Conservation (phyloP, 2,888 invertebrate genomes). For the Brachyopa scutellaris region DNA sequence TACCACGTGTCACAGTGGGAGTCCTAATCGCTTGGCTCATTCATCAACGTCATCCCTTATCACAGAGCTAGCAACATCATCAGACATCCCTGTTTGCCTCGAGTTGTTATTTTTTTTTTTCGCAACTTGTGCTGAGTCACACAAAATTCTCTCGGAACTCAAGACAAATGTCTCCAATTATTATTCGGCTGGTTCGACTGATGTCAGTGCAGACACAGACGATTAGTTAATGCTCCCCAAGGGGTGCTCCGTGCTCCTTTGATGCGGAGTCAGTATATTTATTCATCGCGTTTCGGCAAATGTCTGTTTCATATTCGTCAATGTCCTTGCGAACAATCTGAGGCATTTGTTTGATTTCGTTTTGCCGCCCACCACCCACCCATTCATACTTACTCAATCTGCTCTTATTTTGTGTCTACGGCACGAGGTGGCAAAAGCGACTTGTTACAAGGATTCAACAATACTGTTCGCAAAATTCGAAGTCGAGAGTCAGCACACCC, state of each 20-base stretch:
- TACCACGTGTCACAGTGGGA: constrained; percentile 53
- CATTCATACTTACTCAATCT: background rate
- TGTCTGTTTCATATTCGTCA: constrained; percentile 70
- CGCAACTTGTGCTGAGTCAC: constrained; percentile 30
- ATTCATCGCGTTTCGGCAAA: constrained; percentile 60
- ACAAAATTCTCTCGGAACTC: constrained; percentile 12
- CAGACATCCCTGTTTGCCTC: constrained; percentile 12
- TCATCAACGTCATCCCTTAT: constrained; percentile 65
- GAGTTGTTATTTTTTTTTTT: too few relatives aligned
- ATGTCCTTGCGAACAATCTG: constrained; percentile 62
- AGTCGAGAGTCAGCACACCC: constrained; percentile 12
- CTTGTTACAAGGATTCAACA: constrained; percentile 45
- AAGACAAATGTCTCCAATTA: constrained; percentile 69
- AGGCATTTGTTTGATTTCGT: constrained; percentile 63
- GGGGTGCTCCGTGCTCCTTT: constrained; percentile 1
- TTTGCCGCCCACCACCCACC: background rate
- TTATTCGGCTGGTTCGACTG: constrained; percentile 51
- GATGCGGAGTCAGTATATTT: constrained; percentile 46
- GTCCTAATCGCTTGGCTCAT: constrained; percentile 47
- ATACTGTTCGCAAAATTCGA: constrained; percentile 38
- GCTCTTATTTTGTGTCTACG: background rate
- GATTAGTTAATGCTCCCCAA: constrained; percentile 58
- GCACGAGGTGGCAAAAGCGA: too few relatives aligned
- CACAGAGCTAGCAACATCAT: constrained; percentile 45
- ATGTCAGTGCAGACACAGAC: constrained; percentile 40